Conservation (phyloP, 1,140 invertebrate genomes). For the Cotesia typhae region DNA sequence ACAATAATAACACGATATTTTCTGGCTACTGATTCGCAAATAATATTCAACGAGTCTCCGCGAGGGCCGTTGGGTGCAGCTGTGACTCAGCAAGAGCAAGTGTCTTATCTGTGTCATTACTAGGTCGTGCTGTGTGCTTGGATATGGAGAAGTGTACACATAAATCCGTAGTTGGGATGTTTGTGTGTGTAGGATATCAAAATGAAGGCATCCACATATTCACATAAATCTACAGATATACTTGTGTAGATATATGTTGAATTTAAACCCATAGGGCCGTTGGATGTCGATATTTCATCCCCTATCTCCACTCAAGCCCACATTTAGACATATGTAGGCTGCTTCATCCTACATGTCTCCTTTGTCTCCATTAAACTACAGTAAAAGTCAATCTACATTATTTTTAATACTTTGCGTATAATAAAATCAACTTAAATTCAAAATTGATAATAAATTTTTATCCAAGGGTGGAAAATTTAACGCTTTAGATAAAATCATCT, state of each 20-base stretch:
- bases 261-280: slow-evolving; percentile 43
- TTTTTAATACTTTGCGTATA: no score
- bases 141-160: slow-evolving; percentile 13
- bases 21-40: slow-evolving; percentile 13
- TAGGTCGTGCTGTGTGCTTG: neutral
- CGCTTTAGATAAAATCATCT: no score
- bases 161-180: slow-evolving; percentile 2
- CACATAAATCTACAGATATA: neutral
- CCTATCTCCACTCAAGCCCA: slow-evolving; percentile 43
- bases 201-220: no score
- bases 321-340: slow-evolving; percentile 29
- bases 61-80: slow-evolving; percentile 25
- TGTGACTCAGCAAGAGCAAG: neutral
- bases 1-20: slow-evolving; percentile 16
- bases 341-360: slow-evolving; percentile 3
- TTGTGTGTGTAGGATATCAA: neutral
- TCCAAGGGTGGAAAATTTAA: neutral
- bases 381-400: no score
- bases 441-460: neutral
- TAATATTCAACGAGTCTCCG: slow-evolving; percentile 22
- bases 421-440: neutral
- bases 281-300: slow-evolving; percentile 58
- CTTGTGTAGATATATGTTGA: slow-evolving; percentile 13
- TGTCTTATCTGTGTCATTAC: slow-evolving; percentile 29
- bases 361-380: neutral